Evolutionary conservation across 1,140 invertebrate genomes (phyloP).

Genomic region (honey bee (Apis mellifera)): DNA sequence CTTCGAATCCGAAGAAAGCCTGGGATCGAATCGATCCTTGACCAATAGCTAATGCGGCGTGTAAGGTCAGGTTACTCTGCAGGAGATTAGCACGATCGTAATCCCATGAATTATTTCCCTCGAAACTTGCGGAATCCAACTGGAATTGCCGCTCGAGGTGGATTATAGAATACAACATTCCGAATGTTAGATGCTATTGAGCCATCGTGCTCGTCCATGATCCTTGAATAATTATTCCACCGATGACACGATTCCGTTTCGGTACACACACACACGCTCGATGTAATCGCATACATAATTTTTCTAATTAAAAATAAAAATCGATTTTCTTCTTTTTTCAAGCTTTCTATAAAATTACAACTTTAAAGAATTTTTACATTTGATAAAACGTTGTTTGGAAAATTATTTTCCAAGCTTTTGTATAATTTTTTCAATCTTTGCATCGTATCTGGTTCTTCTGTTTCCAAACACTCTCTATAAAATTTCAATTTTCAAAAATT

Average conservation of each 20-base stretch:
- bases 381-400: no score
- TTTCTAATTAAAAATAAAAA: no score
- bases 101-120: slow-evolving; percentile 42
- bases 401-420: no score
- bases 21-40: not conserved
- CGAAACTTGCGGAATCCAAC: slow-evolving; percentile 41
- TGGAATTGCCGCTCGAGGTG: slow-evolving; percentile 15
- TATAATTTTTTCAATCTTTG: no score
- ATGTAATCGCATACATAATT: no score
- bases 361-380: no score
- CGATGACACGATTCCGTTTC: not conserved
- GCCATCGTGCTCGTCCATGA: not conserved
- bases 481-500: no score
- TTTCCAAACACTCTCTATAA: no score
- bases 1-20: no score
- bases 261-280: not conserved
- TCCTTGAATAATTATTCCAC: not conserved
- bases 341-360: no score
- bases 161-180: slow-evolving; percentile 33
- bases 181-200: not conserved
- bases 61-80: slow-evolving; percentile 5
- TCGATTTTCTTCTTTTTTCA: no score
- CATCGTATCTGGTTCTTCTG: no score
- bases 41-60: not conserved
- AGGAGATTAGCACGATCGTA: slow-evolving; percentile 23